These are phyloP conservation scores for Gasterosteus aculeatus DNA, from an alignment of 2,113 vertebrate species.

Conservation along the genomic window DNA sequence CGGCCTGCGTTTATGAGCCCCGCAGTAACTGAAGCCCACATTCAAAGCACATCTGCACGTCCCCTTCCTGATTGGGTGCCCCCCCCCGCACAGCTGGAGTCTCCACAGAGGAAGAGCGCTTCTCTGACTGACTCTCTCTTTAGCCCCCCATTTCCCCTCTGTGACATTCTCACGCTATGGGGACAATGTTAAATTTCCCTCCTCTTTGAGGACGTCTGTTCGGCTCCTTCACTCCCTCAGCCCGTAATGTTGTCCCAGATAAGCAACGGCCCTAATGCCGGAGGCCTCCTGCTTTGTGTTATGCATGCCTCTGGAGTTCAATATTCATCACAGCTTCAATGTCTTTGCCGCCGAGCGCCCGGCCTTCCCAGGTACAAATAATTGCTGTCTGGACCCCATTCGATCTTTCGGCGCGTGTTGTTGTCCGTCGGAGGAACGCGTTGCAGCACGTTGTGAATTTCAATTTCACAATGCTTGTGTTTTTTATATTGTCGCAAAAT, in stretches of 20 bases:
- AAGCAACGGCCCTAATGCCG: slow-evolving; percentile 5
- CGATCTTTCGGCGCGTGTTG: background rate
- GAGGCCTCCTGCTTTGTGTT: slow-evolving; percentile 4
- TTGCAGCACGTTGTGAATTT: background rate
- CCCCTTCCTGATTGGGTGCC: slow-evolving; percentile 2
- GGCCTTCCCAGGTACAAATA: background rate
- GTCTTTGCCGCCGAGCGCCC: background rate
- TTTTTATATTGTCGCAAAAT: slow-evolving; percentile 14
- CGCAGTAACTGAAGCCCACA: background rate
- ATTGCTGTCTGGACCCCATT: background rate
- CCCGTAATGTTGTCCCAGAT: slow-evolving; percentile 23
- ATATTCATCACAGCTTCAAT: slow-evolving; percentile 15
- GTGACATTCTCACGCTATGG: slow-evolving; percentile 30
- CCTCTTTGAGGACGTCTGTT: slow-evolving; percentile 22
- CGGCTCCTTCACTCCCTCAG: slow-evolving; percentile 15
- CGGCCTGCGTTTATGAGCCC: slow-evolving; percentile 19
- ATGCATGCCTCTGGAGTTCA: slow-evolving; percentile 29
- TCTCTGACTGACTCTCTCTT: slow-evolving; percentile 6
- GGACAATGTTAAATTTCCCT: slow-evolving; percentile 21
- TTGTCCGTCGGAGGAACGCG: background rate
- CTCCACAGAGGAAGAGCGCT: slow-evolving; percentile 18
- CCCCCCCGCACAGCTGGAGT: slow-evolving; percentile 48
- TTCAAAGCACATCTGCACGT: slow-evolving; percentile 42
- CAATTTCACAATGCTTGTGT: background rate
- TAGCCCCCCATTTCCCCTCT: slow-evolving; percentile 12